These are phyloP conservation scores for Catocala nupta DNA, from an alignment of 2,888 invertebrate genomes.

Conservation along the genomic window DNA sequence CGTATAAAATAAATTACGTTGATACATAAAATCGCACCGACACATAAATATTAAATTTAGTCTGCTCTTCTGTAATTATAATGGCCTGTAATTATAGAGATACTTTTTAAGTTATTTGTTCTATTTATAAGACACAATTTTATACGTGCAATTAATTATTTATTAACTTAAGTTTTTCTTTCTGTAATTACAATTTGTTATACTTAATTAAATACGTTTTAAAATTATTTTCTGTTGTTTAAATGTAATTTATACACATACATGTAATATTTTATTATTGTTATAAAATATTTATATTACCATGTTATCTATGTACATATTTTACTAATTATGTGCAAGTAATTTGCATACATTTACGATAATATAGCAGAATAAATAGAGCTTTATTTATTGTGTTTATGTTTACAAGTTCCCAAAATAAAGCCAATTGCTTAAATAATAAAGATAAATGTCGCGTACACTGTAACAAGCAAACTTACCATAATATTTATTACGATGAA, in stretches of 20 bases:
- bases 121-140: too few species aligned
- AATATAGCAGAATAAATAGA: background rate
- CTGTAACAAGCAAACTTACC: conserved; percentile 68
- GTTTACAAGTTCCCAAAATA: conserved; percentile 10
- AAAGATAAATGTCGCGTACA: conserved; percentile 21
- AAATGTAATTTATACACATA: too few species aligned
- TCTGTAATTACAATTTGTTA: too few species aligned
- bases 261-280: too few species aligned
- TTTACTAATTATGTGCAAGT: background rate
- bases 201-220: too few species aligned
- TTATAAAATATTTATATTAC: too few species aligned
- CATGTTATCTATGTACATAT: background rate
- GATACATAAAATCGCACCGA: background rate
- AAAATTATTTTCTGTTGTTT: too few species aligned
- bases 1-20: background rate
- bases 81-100: too few species aligned
- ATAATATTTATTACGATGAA: conserved; percentile 69
- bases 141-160: too few species aligned
- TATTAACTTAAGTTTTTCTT: background rate
- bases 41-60: background rate
- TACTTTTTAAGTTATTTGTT: too few species aligned
- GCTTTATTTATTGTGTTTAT: conserved; percentile 4
- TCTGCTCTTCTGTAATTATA: too few species aligned
- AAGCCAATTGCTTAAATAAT: conserved; percentile 12
- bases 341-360: background rate